Evolutionary conservation across 2,888 invertebrate genomes (phyloP), one percentile per base, ranked within the genome.

Genomic region (Drosophila differens): DNA sequence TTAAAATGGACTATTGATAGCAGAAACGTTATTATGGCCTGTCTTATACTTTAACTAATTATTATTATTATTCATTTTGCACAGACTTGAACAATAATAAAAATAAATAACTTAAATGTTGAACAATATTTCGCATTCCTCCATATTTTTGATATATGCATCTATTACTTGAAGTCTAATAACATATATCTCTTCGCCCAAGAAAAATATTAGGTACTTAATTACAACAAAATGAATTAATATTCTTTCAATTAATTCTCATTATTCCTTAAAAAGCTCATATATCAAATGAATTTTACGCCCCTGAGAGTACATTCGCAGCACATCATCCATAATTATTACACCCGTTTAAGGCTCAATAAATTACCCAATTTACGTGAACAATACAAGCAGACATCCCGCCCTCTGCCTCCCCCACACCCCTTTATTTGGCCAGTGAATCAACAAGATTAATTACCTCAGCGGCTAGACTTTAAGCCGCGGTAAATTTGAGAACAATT

Each of bases 401-500:
- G n/a, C 0, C 10, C 10, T 3, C 47, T 39, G 10, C 33, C 37
- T 25, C 19, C 30, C 30, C 4, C 22, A 9, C 19, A 1, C 32
- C 19, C 30, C 4, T 12, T 53, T 55, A 57, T 53, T 49, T 55
- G 44, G 35, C 16, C 35, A n/a, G n/a, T 37, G 14, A 19, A 53
- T 22, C 58, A 22, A 3, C 60, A 53, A 51, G 51, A 69, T 83
- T 83, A 78, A 71, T 86, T 52, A 78, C 54, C 55, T 22, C 22
- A 61, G 22, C n/a, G 39, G 9, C 25, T 39, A 4, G 32, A 59
- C 35, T 58, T 65, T 25, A 63, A 71, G 14, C 55, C 49, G 47
- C 58, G 60, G 57, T 60, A 54, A 70, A 60, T 65, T 65, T 60
- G 28, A 78, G 57, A 47, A 52, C 84, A 81, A 75, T 85, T 78